phyloP scores from a whole-genome alignment of 64 coral and sea anemone genomes.

The Montipora sp. region DNA sequence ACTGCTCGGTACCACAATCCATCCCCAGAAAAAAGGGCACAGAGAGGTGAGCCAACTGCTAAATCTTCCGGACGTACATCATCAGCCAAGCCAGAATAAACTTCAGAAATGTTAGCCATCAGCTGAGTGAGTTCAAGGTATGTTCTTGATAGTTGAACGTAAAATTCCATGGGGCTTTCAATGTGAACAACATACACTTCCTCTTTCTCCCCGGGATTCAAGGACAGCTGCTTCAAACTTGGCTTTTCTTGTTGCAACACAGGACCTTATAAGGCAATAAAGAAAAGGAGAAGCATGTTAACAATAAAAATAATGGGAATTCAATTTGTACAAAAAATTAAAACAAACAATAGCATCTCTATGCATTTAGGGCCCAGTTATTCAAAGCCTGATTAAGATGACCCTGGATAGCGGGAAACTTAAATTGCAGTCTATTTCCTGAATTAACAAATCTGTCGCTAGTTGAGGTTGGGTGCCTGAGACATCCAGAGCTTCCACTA shows the following conservation, averaged over 20 bases:
- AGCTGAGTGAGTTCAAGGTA: slow-evolving; percentile 52
- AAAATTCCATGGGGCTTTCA: slow-evolving; percentile 54
- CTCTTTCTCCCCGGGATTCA: not conserved
- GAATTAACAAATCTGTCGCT: no score
- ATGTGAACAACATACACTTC: slow-evolving; percentile 59
- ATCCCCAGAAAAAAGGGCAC: slow-evolving; percentile 64
- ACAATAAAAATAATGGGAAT: not conserved
- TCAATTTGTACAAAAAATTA: not conserved
- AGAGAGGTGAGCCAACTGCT: not conserved
- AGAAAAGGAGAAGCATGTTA: not conserved
- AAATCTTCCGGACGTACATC: slow-evolving; percentile 29
- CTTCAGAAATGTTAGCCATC: slow-evolving; percentile 48
- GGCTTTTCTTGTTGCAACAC: not conserved
- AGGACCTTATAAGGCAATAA: not conserved
- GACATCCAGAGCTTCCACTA: no score
- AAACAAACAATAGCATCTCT: no score
- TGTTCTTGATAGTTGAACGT: slow-evolving; percentile 59
- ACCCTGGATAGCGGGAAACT: no score
- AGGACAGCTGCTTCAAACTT: slow-evolving; percentile 5
- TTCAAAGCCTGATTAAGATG: no score
- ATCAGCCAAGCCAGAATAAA: slow-evolving; percentile 42
- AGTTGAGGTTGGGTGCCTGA: no score
- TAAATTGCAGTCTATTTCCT: no score
- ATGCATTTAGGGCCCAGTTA: no score
- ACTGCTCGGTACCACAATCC: slow-evolving; percentile 67